Conservation (phyloP, 92 coral and sea anemone species). For the Porites rus region DNA sequence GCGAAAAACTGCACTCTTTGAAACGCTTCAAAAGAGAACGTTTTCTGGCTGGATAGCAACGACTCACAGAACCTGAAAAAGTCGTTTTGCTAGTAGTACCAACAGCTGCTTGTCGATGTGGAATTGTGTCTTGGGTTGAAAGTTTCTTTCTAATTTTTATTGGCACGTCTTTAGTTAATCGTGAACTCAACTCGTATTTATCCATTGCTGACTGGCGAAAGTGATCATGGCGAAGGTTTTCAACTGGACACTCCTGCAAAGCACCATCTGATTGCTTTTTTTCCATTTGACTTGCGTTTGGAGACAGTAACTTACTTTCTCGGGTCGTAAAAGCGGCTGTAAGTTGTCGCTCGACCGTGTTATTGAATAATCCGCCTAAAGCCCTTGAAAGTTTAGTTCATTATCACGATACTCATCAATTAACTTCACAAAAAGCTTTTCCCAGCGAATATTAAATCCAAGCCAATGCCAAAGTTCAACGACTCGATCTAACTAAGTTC, state of each 20-base stretch:
- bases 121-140: not conserved
- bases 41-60: not conserved
- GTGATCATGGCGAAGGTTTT: not conserved
- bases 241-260: not conserved
- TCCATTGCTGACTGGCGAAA: not conserved
- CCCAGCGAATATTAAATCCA: not conserved
- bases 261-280: not conserved
- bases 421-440: not conserved
- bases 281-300: not conserved
- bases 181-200: not conserved
- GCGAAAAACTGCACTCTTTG: slow-evolving; percentile 42
- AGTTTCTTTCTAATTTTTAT: not conserved
- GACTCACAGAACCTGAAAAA: not conserved
- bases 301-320: too few relatives aligned
- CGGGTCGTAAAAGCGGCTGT: not conserved
- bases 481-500: not conserved
- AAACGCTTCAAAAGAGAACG: slow-evolving; percentile 33
- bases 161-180: too few relatives aligned
- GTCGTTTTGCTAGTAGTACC: not conserved
- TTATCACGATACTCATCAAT: not conserved
- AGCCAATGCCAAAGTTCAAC: not conserved
- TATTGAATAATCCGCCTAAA: not conserved
- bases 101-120: not conserved
- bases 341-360: not conserved
- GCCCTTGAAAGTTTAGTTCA: not conserved